Evolutionary conservation across 2,888 invertebrate species (phyloP), one percentile per base, ranked within the genome.

Genomic region (Hemaris fuciformis): DNA sequence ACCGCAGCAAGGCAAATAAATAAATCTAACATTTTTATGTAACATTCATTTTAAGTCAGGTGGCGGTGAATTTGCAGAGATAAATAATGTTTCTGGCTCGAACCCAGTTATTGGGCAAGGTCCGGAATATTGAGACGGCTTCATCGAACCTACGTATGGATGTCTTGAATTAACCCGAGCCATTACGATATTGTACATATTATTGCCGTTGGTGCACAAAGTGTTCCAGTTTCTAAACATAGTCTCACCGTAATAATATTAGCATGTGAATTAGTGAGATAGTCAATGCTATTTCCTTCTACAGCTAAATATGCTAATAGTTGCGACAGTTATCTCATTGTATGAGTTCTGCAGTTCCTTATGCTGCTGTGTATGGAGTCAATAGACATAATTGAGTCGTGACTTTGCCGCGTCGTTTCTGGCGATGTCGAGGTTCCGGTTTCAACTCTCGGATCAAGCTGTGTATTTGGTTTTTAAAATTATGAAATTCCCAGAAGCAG

Each of bases 61-160:
- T 80, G 77, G 74, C 73, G 10, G 23, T 23, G 73, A 79, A 80
- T 79, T 80, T 77, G 80, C 79, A 74, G 76, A 78, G 75, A 79
- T 81, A 85, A 85, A 81, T 85, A 76, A 80, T 72, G 74, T 71
- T 67, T 72, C 78, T 82, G 81, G 81, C 81, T 58, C 64, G 34
- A 66, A 66, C 78, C 81, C 81, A 82, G 79, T 64, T 74, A 76
- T 76, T 71, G 72, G 74, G 70, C 70, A 71, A 74, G 73, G 72
- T 71, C 71, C 66, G 70, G 72, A 74, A 77, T 78, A 76, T 77
- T 71, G 75, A 70, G 71, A 76, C 72, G 69, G 69, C 73, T 79
- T 77, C 66, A 74, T 72, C 68, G 70, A 43, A 59, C 20, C 66
- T 18, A 7, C 64, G 62, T 53, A 31, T 31, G 38, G 38, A 38